Evolutionary conservation across 37 sponge, comb jelly and placozoan genomes (phyloP).

Genomic region (Spongilla lacustris): DNA sequence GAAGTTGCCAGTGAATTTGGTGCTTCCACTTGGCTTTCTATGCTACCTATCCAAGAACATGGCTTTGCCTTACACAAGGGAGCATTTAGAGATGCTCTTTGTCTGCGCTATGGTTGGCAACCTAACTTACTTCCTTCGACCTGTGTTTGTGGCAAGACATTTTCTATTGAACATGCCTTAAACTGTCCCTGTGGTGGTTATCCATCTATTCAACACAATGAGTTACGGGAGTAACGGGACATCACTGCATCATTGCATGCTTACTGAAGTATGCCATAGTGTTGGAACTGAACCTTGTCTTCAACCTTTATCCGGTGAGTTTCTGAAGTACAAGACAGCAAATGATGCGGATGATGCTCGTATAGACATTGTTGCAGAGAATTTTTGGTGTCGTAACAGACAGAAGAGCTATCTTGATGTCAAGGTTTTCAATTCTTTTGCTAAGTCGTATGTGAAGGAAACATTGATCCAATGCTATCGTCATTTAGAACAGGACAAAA

Average conservation of each 20-base stretch:
- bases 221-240: constrained; percentile 43
- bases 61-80: constrained; percentile 40
- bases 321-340: background rate
- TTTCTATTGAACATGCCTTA: constrained; percentile 33
- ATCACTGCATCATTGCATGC: constrained; percentile 26
- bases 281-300: constrained; percentile 22
- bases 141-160: constrained; percentile 27
- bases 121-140: constrained; percentile 2
- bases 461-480: background rate
- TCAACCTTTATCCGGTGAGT: constrained; percentile 30
- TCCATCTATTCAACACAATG: constrained; percentile 52
- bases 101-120: constrained; percentile 25
- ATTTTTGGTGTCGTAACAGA: constrained; percentile 24
- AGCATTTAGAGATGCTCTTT: constrained; percentile 37
- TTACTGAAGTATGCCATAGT: constrained; percentile 25
- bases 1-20: constrained; percentile 12
- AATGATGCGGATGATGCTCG: constrained; percentile 19
- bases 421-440: constrained; percentile 26
- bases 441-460: background rate
- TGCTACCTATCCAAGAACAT: constrained; percentile 33
- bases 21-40: constrained; percentile 21
- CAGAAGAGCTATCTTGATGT: constrained; percentile 30
- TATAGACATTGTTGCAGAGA: constrained; percentile 23
- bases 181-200: constrained; percentile 32
- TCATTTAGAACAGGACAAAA: background rate